A percentile compares a stretch with the other conserved stretches of the same genome.
Evolutionary conservation across 2,797 vertebrate genomes (phyloP).

Genomic region (Chromis chromis): DNA sequence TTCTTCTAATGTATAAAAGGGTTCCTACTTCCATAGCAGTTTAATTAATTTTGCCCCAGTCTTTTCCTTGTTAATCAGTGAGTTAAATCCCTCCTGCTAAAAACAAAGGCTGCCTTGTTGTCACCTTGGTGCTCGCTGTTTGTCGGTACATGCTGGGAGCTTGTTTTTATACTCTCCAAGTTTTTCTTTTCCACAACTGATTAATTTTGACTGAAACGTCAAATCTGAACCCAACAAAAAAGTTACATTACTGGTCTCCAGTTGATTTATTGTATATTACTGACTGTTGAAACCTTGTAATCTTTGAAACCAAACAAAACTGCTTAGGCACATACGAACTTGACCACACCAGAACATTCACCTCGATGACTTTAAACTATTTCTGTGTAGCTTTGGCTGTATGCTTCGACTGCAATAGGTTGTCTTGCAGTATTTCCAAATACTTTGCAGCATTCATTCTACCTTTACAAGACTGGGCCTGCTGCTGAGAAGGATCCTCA

Average conservation of each 20-base stretch:
- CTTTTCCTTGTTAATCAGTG: conserved; percentile 37
- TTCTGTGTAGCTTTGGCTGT: too few relatives aligned
- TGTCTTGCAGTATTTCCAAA: too few relatives aligned
- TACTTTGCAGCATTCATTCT: too few relatives aligned
- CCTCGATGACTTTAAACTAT: too few relatives aligned
- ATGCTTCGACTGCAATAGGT: too few relatives aligned
- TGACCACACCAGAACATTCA: too few relatives aligned
- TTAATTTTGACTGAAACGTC: neutral
- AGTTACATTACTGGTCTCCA: neutral
- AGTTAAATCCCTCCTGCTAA: conserved; percentile 25
- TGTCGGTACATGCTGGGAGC: neutral
- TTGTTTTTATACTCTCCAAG: neutral
- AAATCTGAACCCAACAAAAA: neutral
- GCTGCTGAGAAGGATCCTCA: too few relatives aligned
- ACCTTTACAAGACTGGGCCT: too few relatives aligned
- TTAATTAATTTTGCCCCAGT: neutral
- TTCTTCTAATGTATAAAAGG: neutral
- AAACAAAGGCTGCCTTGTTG: conserved; percentile 40
- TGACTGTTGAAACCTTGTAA: neutral
- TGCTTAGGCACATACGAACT: too few relatives aligned
- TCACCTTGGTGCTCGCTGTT: neutral
- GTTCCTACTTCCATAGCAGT: neutral
- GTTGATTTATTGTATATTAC: neutral
- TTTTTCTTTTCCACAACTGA: too few relatives aligned
- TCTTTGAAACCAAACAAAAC: neutral